Conservation (phyloP, 2,113 vertebrate species). For the Procavia capensis region DNA sequence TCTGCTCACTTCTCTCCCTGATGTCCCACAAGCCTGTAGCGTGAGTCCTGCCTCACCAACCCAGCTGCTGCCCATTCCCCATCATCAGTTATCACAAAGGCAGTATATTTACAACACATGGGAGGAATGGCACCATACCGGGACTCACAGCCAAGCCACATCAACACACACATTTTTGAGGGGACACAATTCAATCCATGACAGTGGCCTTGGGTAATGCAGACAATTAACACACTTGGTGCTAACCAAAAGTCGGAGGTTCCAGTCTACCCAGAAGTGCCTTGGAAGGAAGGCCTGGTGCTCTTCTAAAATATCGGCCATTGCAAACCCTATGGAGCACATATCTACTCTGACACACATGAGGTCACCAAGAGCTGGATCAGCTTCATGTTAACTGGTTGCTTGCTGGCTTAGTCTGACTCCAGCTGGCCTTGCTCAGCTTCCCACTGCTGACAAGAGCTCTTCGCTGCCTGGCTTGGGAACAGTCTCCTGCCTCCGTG, state of each 20-base stretch:
- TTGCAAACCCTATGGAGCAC: not conserved
- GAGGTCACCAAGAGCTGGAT: not conserved
- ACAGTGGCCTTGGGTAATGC: not conserved
- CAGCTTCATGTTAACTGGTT: not conserved
- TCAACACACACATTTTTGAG: no score
- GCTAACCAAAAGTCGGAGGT: not conserved
- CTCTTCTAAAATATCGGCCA: not conserved
- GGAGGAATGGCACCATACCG: no score
- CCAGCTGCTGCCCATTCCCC: no score
- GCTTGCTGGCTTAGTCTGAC: not conserved
- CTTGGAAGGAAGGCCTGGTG: not conserved
- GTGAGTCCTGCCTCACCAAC: no score
- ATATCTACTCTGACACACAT: not conserved
- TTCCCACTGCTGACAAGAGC: not conserved
- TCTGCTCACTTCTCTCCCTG: no score
- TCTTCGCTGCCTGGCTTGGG: no score
- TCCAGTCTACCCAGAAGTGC: not conserved
- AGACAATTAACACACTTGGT: not conserved
- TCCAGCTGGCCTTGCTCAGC: not conserved
- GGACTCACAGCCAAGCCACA: no score
- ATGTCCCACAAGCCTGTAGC: no score
- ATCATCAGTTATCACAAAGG: no score
- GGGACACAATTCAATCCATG: no score
- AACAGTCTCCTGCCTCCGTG: accelerated
- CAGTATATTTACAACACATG: no score